These are phyloP conservation scores for Gymnocypris eckloni DNA, from an alignment of 2,797 vertebrate genomes.

Conservation along the genomic window DNA sequence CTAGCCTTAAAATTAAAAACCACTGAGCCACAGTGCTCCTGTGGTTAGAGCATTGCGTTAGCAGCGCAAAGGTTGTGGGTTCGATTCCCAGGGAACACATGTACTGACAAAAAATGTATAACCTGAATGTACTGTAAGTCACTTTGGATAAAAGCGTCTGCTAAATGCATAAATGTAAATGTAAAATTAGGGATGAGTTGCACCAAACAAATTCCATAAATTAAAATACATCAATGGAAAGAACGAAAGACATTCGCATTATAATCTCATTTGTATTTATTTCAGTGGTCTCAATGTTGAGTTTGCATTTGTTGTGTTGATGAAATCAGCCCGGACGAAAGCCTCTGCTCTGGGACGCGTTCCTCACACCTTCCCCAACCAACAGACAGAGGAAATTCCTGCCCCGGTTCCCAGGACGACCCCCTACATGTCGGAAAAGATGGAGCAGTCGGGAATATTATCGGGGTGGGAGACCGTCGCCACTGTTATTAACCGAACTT, in stretches of 20 bases:
- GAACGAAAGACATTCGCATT: background rate
- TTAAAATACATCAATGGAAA: background rate
- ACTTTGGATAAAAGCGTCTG: too few species aligned
- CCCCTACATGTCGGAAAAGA: constrained; percentile 38
- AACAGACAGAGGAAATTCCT: constrained; percentile 44
- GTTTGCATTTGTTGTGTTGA: constrained; percentile 17
- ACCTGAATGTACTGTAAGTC: too few species aligned
- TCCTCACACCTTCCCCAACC: constrained; percentile 22
- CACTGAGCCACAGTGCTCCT: too few species aligned
- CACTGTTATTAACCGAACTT: constrained; percentile 55
- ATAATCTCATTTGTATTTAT: background rate
- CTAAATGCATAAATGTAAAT: too few species aligned
- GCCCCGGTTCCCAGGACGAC: constrained; percentile 58
- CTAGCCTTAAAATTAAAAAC: background rate
- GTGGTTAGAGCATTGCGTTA: too few species aligned
- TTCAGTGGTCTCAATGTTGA: background rate
- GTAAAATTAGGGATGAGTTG: background rate
- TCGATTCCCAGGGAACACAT: too few species aligned
- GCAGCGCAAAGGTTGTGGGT: too few species aligned
- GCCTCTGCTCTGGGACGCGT: constrained; percentile 21
- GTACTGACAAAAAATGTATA: too few species aligned
- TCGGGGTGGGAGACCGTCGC: constrained; percentile 57
- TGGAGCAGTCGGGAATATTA: constrained; percentile 49
- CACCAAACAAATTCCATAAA: background rate
- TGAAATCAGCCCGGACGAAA: constrained; percentile 33